These are phyloP conservation scores for Sakesphorus luctuosus DNA, from an alignment of 2,113 vertebrate genomes.

Conservation along the genomic window DNA sequence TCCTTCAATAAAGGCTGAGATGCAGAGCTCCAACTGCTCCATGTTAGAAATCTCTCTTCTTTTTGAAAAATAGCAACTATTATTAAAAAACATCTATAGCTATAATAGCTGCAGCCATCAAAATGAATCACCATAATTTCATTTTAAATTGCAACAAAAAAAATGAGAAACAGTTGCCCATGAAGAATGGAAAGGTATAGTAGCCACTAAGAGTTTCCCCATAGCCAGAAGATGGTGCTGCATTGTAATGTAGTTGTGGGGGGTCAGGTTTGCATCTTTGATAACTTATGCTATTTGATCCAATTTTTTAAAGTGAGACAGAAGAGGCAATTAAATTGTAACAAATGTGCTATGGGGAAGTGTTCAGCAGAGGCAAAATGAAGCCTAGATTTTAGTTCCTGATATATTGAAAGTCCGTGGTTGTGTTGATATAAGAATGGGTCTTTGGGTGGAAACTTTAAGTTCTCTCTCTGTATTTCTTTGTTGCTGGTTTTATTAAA, in stretches of 20 bases:
- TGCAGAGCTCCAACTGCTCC: not conserved
- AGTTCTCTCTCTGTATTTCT: not conserved
- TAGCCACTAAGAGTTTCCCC: not conserved
- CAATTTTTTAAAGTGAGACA: not conserved
- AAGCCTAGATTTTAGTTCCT: not conserved
- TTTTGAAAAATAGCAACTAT: conserved; percentile 17
- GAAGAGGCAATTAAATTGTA: conserved; percentile 6
- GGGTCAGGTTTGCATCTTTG: conserved; percentile 18
- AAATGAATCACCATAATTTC: conserved; percentile 11
- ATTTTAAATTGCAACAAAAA: conserved; percentile 15
- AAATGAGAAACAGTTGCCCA: not conserved
- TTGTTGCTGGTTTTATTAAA: not conserved
- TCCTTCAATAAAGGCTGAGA: conserved; percentile 27
- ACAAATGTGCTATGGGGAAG: not conserved
- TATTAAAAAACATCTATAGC: conserved; percentile 16
- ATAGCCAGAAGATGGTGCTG: conserved; percentile 78
- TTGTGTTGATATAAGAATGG: not conserved
- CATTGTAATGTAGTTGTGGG: conserved; percentile 63
- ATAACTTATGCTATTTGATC: not conserved
- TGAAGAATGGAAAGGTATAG: not conserved
- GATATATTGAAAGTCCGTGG: not conserved
- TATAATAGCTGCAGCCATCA: not conserved
- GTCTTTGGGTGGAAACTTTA: not conserved
- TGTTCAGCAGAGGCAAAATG: not conserved
- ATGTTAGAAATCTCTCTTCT: not conserved